Evolutionary conservation across 2,888 invertebrate genomes (phyloP).

Genomic region (Rhamphomyia laevipes): DNA sequence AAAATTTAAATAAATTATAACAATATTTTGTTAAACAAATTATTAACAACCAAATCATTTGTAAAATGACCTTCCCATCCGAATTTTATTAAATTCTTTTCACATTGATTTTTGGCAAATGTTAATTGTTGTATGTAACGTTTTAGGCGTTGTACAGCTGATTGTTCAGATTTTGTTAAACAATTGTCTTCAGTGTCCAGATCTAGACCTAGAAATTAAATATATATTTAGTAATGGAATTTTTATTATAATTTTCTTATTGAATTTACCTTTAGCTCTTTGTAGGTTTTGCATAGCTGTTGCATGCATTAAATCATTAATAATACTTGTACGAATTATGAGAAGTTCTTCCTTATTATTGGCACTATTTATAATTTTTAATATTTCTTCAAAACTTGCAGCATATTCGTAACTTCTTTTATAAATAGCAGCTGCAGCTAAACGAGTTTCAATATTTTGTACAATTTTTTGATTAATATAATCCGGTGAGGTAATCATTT

Average conservation of each 20-base stretch:
- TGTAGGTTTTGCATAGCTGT: conserved; percentile 84
- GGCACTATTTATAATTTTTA: conserved; percentile 70
- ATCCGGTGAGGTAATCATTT: conserved; percentile 78
- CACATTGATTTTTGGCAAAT: conserved; percentile 70
- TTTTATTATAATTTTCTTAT: background rate
- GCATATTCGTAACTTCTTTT: conserved; percentile 76
- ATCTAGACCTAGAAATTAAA: conserved; percentile 23
- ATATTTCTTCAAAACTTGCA: conserved; percentile 79
- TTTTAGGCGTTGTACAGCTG: conserved; percentile 69
- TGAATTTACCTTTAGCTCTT: conserved; percentile 56
- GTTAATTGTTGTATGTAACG: conserved; percentile 73
- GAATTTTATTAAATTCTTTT: conserved; percentile 57
- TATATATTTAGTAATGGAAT: background rate
- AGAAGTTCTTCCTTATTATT: conserved; percentile 72
- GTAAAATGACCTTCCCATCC: conserved; percentile 68
- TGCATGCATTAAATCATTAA: conserved; percentile 88
- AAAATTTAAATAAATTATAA: conserved; percentile 1
- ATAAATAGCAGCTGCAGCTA: conserved; percentile 65
- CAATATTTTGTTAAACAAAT: background rate
- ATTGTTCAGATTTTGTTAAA: conserved; percentile 61
- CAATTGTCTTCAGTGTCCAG: conserved; percentile 38
- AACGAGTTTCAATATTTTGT: conserved; percentile 69
- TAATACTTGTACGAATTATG: conserved; percentile 72
- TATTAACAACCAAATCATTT: conserved; percentile 26
- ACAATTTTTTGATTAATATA: conserved; percentile 82